Base-by-base conservation (phyloP, 2,888 invertebrate genomes). In the Nomada goodeniana region DNA sequence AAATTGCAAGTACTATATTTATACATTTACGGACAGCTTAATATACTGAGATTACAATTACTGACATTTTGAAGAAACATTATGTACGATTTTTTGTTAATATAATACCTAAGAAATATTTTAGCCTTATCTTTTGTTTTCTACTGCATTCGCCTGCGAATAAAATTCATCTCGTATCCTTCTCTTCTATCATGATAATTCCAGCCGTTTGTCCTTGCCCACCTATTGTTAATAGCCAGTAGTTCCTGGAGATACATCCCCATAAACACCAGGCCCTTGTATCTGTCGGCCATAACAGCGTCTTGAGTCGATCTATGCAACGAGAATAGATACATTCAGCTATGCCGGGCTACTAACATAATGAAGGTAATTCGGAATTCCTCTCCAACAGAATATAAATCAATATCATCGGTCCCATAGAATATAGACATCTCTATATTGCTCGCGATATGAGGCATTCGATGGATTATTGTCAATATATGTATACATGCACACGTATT, bases 181-280 rank as follows among this genome's bases (percentile, higher is more conserved):
- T 36, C 42, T 20, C 13, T 47, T 7, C 42, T 44, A 29, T 59
- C 47, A 50, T 18, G 18, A 57, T 65, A 65, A 76, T 47, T 44
- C 55, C 23, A 9, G 13, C 9, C 63, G 52, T 69, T 76, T 76
- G 76, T 80, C 26, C 55, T 13, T 18, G 15, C 42, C 20, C 15
- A 47, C 57, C 68, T 11, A 76, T 76, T 82, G 80, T 82, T 82
- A 82, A 80, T 82, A 72, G 53, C 63, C 50, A 50, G 68, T 52
- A 52, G 42, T 47, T 52, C 57, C 29, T 13, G n/a, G 52, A 69
- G 75, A 42, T 53, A 67, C 65, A 77, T 47, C n/a, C 18, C 67
- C 50, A 59, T 72, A 68, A 72, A 77, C 70, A 53, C 42, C n/a
- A 23, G 57, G 52, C 13, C 67, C 71, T 57, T 59, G 72, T 63